Base-by-base conservation (phyloP, 2,797 vertebrate genomes). In the Etheostoma nigrum region DNA sequence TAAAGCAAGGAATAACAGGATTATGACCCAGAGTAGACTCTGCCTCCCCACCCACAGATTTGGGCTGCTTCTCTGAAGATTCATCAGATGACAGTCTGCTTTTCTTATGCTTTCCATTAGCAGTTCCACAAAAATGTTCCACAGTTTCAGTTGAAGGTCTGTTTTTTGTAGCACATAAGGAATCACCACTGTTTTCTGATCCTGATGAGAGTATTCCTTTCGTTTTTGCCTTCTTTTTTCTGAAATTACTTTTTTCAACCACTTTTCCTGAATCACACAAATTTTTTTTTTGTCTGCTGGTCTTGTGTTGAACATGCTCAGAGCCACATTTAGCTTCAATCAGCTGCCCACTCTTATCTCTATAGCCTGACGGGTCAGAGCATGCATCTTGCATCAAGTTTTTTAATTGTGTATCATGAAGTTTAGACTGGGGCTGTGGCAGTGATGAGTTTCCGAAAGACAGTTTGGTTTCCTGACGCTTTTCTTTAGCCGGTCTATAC, bases 21-120 rank as follows among this genome's bases (percentile, higher is more conserved):
- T 4, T 11, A 4, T 3, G 0, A 47, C 0, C 0, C 27, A 23
- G 2, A 14, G n/a, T 5, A 0, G 42, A 7, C 18, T 44, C 1
- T 6, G 2, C 4, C 6, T 53, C n/a, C n/a, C 25, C 30, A 18
- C 23, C 27, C 36, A 63, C 10, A 27, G 42, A 74, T 9, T 8
- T 36, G 0, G 10, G 30, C 6, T 2, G 60, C 23, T 51, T 57
- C 21, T 61, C 30, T 48, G 14, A 1, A 0, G 8, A 18, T 1
- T 23, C 15, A 4, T 70, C 18, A 30, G n/a, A 55, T 30, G 49
- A 74, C 18, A 3, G 3, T 19, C 10, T 13, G 1, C 4, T 8
- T 19, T 27, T 44, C 40, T 70, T 2, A 58, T 21, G 19, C 6
- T 40, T 59, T 16, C 33, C 3, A 0, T 25, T 40, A 5, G 4